phyloP scores from a whole-genome alignment of 2,113 vertebrate species.

The Silurus meridionalis region DNA sequence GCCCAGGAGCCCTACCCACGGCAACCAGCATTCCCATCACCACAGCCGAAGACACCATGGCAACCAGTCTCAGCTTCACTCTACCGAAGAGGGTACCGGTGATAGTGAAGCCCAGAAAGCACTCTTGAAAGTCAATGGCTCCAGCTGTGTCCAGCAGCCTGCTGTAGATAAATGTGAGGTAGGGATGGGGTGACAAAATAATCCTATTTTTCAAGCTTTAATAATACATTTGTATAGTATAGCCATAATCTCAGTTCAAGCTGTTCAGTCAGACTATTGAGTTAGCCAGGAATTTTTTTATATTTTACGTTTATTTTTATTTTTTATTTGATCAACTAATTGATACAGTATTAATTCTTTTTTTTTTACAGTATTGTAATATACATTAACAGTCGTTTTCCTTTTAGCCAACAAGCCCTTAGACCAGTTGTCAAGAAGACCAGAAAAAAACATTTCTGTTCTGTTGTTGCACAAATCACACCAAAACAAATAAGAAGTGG shows the following conservation, averaged over 20 bases:
- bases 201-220: neutral
- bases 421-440: neutral
- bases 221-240: too few relatives aligned
- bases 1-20: conserved; percentile 65
- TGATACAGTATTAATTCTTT: neutral
- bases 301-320: neutral
- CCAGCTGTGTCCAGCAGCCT: conserved; percentile 88
- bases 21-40: conserved; percentile 47
- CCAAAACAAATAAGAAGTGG: neutral
- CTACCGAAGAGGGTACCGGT: conserved; percentile 90
- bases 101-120: conserved; percentile 89
- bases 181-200: conserved; percentile 48
- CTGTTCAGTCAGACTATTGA: neutral
- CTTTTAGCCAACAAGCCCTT: neutral
- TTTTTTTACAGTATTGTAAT: neutral
- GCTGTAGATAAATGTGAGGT: conserved; percentile 98
- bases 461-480: neutral
- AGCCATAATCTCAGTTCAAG: neutral
- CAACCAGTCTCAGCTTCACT: conserved; percentile 87
- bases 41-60: conserved; percentile 60
- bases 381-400: neutral
- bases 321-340: neutral
- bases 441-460: neutral
- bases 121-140: conserved; percentile 81
- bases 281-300: neutral